A percentile compares a stretch with the other conserved stretches of the same genome.
These are phyloP conservation scores for Grantiella picta DNA, from an alignment of 2,113 vertebrate species.

Conservation along the genomic window DNA sequence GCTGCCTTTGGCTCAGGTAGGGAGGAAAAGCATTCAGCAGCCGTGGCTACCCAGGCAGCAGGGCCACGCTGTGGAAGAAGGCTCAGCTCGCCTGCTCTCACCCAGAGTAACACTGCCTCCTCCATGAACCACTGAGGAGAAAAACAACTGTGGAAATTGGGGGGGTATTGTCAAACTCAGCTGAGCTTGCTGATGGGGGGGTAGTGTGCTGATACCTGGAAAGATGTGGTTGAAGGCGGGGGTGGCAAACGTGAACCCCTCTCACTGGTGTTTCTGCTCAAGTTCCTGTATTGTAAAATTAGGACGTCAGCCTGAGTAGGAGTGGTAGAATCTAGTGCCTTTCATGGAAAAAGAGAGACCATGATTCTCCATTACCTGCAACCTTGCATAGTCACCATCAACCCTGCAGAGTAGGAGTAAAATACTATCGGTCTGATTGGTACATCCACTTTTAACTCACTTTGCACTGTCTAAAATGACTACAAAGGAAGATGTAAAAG, in stretches of 20 bases:
- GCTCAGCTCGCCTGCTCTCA: background rate
- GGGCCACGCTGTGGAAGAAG: background rate
- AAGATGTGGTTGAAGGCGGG: background rate
- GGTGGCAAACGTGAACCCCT: background rate
- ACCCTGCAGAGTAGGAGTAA: conserved; percentile 33
- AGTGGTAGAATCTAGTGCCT: background rate
- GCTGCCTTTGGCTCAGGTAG: background rate
- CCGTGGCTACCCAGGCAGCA: background rate
- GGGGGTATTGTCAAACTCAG: background rate
- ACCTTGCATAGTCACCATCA: background rate
- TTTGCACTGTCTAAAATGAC: conserved; percentile 19
- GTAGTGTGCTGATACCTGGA: background rate
- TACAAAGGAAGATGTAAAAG: background rate
- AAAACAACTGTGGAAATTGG: background rate
- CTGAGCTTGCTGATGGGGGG: background rate
- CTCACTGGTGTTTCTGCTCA: background rate
- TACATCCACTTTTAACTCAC: background rate
- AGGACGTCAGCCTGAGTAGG: conserved; percentile 40
- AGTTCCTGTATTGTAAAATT: background rate
- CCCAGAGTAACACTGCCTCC: fast-evolving
- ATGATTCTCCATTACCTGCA: conserved; percentile 21
- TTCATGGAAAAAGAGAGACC: conserved; percentile 27
- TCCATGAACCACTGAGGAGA: background rate
- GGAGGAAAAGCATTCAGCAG: background rate
- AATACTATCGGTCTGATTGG: conserved; percentile 22